A percentile compares a stretch with the other conserved stretches of the same genome.
These are phyloP conservation scores for Sterrhoptilus dennistouni DNA, from an alignment of 2,113 vertebrate species.

Conservation along the genomic window DNA sequence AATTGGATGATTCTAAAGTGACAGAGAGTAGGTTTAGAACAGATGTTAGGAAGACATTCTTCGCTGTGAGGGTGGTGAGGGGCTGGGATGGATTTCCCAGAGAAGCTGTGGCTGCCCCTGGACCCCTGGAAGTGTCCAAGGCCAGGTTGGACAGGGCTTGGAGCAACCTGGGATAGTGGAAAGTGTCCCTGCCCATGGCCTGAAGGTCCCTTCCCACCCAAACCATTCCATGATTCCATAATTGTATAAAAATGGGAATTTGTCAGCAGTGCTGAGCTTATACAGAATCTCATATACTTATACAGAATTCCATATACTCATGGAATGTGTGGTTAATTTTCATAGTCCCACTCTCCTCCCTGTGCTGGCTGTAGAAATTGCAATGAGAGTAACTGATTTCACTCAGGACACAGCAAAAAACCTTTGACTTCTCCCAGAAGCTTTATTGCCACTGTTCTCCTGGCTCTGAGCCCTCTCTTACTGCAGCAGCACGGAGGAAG, in stretches of 20 bases:
- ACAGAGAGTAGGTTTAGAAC: neutral
- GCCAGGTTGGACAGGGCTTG: rapidly evolving
- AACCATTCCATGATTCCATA: too few species aligned
- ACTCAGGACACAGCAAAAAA: neutral
- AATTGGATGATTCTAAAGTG: neutral
- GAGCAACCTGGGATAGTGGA: rapidly evolving
- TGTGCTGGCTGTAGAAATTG: neutral
- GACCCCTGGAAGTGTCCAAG: neutral
- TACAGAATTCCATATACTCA: too few species aligned
- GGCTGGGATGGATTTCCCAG: neutral
- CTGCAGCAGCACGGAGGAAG: neutral
- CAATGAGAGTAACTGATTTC: neutral
- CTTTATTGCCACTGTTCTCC: neutral
- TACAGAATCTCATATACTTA: neutral
- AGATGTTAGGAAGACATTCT: neutral
- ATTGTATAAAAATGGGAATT: neutral
- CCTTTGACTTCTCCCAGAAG: neutral
- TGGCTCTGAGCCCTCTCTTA: neutral
- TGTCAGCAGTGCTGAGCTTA: neutral
- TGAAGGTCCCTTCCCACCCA: neutral
- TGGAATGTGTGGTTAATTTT: neutral
- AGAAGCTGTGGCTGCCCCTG: neutral
- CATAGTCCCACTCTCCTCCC: neutral
- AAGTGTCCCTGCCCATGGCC: neutral
- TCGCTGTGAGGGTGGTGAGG: neutral